Evolutionary conservation across 2,888 invertebrate genomes (phyloP).

Genomic region (Netelia inedita): DNA sequence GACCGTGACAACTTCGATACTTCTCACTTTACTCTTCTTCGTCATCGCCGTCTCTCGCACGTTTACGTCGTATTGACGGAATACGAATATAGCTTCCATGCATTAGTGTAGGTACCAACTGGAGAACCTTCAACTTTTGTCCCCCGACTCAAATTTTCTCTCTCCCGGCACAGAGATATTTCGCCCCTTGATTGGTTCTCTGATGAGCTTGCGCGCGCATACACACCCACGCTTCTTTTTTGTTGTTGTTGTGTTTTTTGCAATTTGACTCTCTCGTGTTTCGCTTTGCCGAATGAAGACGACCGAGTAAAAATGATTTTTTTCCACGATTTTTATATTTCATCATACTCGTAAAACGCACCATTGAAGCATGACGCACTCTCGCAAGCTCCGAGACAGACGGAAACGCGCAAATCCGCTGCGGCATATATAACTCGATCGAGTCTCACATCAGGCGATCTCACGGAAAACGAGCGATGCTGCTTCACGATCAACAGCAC

Average conservation of each 20-base stretch:
- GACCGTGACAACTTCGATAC: slow-evolving; percentile 13
- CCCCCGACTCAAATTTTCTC: slow-evolving; percentile 2
- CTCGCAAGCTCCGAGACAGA: too few species aligned
- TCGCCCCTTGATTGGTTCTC: slow-evolving; percentile 25
- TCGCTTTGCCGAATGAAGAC: background rate
- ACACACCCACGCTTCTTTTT: background rate
- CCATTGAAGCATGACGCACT: too few species aligned
- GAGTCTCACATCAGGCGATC: background rate
- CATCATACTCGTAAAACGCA: too few species aligned
- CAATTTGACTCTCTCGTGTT: background rate
- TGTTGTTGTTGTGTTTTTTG: too few species aligned
- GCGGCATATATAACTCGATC: background rate
- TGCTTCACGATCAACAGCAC: background rate
- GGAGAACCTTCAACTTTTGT: background rate
- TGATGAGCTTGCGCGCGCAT: slow-evolving; percentile 10
- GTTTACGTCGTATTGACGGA: background rate
- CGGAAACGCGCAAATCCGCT: background rate
- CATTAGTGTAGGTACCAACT: background rate
- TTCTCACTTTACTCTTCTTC: slow-evolving; percentile 9
- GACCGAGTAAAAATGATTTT: too few species aligned
- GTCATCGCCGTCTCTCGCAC: slow-evolving; percentile 2
- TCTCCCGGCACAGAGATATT: slow-evolving; percentile 1
- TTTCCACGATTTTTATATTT: too few species aligned
- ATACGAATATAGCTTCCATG: background rate
- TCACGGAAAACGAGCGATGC: background rate